A percentile compares a stretch with the other conserved stretches of the same genome.
Evolutionary conservation across 92 coral and sea anemone species (phyloP).

Genomic region (Phenganax stokvisi): DNA sequence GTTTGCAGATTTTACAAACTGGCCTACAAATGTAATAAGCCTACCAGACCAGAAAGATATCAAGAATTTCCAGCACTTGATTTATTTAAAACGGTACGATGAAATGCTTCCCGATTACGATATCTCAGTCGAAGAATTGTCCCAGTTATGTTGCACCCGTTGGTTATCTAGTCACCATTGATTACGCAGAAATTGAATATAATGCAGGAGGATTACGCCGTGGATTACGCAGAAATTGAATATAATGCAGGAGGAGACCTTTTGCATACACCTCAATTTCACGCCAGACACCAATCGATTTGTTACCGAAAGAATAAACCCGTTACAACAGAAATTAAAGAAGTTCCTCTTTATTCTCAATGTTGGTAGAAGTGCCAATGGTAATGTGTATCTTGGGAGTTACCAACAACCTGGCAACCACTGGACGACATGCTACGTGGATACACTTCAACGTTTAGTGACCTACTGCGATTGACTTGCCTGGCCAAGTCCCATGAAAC

Average conservation of each 20-base stretch:
- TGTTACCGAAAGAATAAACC: constrained; percentile 2
- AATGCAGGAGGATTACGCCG: constrained; percentile 37
- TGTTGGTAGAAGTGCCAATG: constrained; percentile 5
- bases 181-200: constrained; percentile 13
- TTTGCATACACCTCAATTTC: constrained; percentile 25
- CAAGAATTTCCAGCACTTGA: neutral
- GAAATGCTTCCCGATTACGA: constrained; percentile 9
- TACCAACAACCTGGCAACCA: constrained; percentile 24
- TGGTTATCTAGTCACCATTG: constrained; percentile 44
- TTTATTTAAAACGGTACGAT: neutral
- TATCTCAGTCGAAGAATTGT: constrained; percentile 16
- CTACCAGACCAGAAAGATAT: constrained; percentile 2
- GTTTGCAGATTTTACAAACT: neutral
- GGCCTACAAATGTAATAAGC: neutral
- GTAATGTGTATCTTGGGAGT: constrained; percentile 32
- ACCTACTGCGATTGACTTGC: constrained; percentile 36
- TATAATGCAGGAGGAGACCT: constrained; percentile 24
- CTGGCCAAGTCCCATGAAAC: constrained; percentile 26
- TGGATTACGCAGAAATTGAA: constrained; percentile 27
- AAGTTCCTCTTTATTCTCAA: constrained; percentile 14
- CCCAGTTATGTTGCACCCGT: constrained; percentile 32
- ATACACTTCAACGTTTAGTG: neutral
- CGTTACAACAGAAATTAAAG: constrained; percentile 8
- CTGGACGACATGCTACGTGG: constrained; percentile 32
- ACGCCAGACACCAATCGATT: neutral